A percentile compares a stretch with the other conserved stretches of the same genome.
Evolutionary conservation across 2,888 invertebrate genomes (phyloP).

Genomic region (Autographa pulchrina): DNA sequence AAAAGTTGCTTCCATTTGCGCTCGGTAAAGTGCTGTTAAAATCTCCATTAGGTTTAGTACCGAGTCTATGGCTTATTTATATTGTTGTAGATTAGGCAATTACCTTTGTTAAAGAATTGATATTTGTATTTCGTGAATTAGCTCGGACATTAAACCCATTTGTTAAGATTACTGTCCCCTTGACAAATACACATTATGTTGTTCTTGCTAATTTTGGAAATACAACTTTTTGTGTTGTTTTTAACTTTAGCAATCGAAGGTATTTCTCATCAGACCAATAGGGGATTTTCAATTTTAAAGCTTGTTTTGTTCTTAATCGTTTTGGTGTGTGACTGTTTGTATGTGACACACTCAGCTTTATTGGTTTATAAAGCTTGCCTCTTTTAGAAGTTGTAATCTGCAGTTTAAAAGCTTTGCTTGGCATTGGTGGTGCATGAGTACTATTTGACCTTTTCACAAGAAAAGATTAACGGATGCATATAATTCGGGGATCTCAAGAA

Average conservation of each 20-base stretch:
- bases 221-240: background rate
- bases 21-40: background rate
- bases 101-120: too few relatives aligned
- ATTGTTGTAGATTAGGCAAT: too few relatives aligned
- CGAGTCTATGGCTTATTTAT: too few relatives aligned
- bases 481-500: slow-evolving; percentile 29
- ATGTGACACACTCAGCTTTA: background rate
- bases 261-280: background rate
- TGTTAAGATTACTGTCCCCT: background rate
- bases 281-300: background rate
- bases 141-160: slow-evolving; percentile 1
- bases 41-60: too few relatives aligned
- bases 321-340: background rate
- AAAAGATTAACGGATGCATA: slow-evolving; percentile 29
- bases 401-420: background rate
- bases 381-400: background rate
- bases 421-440: slow-evolving; percentile 12
- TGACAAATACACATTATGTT: background rate
- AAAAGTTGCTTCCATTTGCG: background rate
- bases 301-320: background rate
- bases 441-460: slow-evolving; percentile 8
- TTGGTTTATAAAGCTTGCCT: background rate
- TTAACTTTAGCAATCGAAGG: background rate
- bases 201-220: background rate
- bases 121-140: background rate